Evolutionary conservation across 2,888 invertebrate species (phyloP), one percentile per base, ranked within the genome.

Genomic region (Eupeodes latifasciatus): DNA sequence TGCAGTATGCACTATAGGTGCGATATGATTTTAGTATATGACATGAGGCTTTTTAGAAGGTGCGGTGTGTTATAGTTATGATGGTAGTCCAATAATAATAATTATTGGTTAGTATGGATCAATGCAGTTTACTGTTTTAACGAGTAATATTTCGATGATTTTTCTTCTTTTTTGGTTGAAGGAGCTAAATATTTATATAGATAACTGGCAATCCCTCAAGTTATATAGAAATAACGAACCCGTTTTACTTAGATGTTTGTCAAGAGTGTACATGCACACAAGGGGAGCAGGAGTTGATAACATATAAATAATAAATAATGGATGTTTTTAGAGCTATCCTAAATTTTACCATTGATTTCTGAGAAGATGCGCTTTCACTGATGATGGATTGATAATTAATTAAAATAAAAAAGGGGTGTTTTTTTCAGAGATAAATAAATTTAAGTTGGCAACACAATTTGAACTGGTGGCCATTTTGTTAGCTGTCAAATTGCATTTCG

Each of bases 1-100:
- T 83, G 79, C 81, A 27, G 69, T 82, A 75, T 87, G 79, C 87
- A 34, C 80, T 87, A 87, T 87, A 27, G 27, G 79, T 16, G 77
- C 34, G 79, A 71, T 61, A 51, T 40, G 40, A 40, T 40, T 40
- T 40, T 40, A 78, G 71, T 78, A 62, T 53, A 66, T 79, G 82
- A 71, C 86, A 76, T n/a, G 69, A 44, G 19, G 3, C 40, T 80
- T 72, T 80, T 72, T 64, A 51, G 66, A 77, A 71, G 71, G 85
- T 85, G 72, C 72, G 81, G 77, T 80, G 77, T 80, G 75, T 75
- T 66, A 67, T 51, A 67, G 66, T 44, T 78, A 81, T 75, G 86
- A 81, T 75, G 86, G 76, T 85, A 74, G 82, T 86, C 67, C 64
- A 51, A 74, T 82, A 51, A 74, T 82, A 82, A 57, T 83, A 77